Conservation (phyloP, 2,113 vertebrate species). For the Labrus mixtus region DNA sequence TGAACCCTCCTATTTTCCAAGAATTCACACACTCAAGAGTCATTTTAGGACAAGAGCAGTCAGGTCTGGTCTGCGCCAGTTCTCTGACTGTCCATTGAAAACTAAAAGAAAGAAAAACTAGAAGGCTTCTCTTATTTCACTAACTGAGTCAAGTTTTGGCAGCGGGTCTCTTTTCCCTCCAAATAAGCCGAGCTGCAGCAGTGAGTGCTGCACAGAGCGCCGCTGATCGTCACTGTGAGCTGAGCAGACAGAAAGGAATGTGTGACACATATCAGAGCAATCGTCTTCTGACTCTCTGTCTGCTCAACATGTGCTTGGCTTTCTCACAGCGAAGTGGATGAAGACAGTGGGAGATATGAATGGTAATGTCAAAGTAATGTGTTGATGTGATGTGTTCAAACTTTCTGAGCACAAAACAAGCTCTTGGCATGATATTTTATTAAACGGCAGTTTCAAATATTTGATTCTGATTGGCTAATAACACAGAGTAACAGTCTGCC, state of each 20-base stretch:
- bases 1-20: neutral
- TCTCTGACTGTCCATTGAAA: slow-evolving; percentile 54
- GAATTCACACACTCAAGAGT: slow-evolving; percentile 11
- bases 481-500: no score
- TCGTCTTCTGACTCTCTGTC: slow-evolving; percentile 41
- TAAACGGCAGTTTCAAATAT: no score
- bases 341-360: neutral
- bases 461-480: no score
- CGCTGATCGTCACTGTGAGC: slow-evolving; percentile 34
- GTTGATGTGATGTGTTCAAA: neutral
- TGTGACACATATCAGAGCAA: slow-evolving; percentile 50
- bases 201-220: slow-evolving; percentile 18
- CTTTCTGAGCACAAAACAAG: no score
- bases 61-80: slow-evolving; percentile 64
- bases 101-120: slow-evolving; percentile 23
- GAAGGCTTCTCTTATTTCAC: slow-evolving; percentile 68
- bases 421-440: no score
- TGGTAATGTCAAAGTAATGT: slow-evolving; percentile 1
- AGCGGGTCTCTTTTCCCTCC: slow-evolving; percentile 56
- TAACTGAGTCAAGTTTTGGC: slow-evolving; percentile 72
- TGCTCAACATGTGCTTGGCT: slow-evolving; percentile 35
- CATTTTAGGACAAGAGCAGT: slow-evolving; percentile 54
- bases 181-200: slow-evolving; percentile 49
- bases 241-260: slow-evolving; percentile 74
- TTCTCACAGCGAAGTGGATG: neutral